Percentiles rank a stretch among this genome's conserved stretches.
These are phyloP conservation scores for Pogonus chalceus DNA, from an alignment of 1,140 invertebrate species.

Conservation along the genomic window DNA sequence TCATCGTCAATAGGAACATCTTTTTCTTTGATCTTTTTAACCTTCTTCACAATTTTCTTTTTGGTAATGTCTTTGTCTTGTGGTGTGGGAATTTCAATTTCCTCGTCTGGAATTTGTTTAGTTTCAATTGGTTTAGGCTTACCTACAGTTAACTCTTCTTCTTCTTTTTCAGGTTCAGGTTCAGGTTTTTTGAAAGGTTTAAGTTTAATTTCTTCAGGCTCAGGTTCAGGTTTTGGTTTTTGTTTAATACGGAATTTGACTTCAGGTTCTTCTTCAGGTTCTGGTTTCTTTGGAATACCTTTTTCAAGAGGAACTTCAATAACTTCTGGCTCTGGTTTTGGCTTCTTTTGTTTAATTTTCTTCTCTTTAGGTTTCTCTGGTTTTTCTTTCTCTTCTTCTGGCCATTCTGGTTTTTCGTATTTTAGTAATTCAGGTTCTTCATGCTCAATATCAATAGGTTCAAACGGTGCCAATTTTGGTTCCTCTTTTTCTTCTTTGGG, in stretches of 20 bases:
- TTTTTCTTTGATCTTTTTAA: constrained; percentile 23
- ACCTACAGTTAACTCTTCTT: constrained; percentile 15
- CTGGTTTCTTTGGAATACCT: constrained; percentile 21
- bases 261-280: constrained; percentile 27
- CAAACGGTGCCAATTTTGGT: constrained; percentile 13
- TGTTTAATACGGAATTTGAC: constrained; percentile 15
- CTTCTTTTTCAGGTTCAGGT: constrained; percentile 19
- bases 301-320: constrained; percentile 22
- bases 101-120: constrained; percentile 16
- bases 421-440: constrained; percentile 20
- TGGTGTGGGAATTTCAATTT: constrained; percentile 9
- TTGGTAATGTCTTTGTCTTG: constrained; percentile 13
- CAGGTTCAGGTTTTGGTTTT: constrained; percentile 15
- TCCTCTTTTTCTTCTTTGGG: constrained; percentile 11
- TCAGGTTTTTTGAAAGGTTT: constrained; percentile 41
- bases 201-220: constrained; percentile 31
- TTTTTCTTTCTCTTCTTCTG: constrained; percentile 22
- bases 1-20: constrained; percentile 18
- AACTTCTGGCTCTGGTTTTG: constrained; percentile 23
- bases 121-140: constrained; percentile 17
- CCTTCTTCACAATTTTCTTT: constrained; percentile 28
- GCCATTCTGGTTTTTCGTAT: neutral
- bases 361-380: constrained; percentile 11
- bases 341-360: constrained; percentile 22
- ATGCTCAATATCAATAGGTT: constrained; percentile 19